Base-by-base conservation (phyloP, 2,888 invertebrate species). In the Sialis lutaria region DNA sequence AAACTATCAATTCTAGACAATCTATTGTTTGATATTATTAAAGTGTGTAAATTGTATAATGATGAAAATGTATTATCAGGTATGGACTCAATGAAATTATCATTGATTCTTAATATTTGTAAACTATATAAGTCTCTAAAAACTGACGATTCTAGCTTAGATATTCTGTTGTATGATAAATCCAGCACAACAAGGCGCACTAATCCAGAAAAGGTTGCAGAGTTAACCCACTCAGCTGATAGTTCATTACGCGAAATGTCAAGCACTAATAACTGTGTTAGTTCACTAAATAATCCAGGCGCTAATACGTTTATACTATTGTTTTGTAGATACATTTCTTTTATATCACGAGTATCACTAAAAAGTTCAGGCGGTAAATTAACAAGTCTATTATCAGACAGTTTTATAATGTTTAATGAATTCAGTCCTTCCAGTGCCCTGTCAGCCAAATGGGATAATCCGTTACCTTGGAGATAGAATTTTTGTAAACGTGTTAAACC, bases 291-390 rank as follows among this genome's bases (percentile, higher is more conserved):
- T 49, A 88, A 67, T 30, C 84, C 85, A 7, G 85, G 84, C 43
- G 85, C 85, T 34, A 88, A 65, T 10, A 86, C 84, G 56, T 81
- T 80, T 50, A 89, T 77, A 35, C 82, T 80, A 64, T 89, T 89
- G 62, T 87, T 87, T 58, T 82, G 80, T 48, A 88, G 65, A 62
- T 86, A 82, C 58, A 88, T 77, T 66, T 87, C 85, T 63, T 81
- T 79, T 41, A 88, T 68, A 53, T 83, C 81, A 55, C 79, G 74
- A 35, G 82, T 77, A 58, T 86, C 85, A 57, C 79, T 72, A 61
- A 90, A 86, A 47, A 90, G 68, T 62, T 86, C 84, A 2, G 86
- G 83, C 22, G 89, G 88, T 52, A 90, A 69, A 59, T 80, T 82
- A 50, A 77, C 76, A 52, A 91, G 72, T 55, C 79, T 77, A 64